Conservation (phyloP, 2,888 invertebrate genomes). For the Eristalis intricaria region DNA sequence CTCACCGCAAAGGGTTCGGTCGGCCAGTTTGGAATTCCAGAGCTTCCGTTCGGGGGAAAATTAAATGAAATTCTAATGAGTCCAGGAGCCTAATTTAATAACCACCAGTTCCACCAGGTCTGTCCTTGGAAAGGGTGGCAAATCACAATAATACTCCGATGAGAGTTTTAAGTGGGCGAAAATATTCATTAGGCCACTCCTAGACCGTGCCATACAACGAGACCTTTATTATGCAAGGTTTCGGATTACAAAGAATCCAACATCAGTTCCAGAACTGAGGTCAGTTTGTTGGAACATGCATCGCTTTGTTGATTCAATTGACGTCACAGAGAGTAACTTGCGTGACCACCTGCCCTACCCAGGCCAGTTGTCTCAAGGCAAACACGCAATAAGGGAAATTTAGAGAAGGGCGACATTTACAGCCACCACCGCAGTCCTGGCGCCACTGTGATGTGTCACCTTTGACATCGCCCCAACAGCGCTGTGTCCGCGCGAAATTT, state of each 20-base stretch:
- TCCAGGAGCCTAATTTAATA: slow-evolving; percentile 13
- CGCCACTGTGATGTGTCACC: slow-evolving; percentile 23
- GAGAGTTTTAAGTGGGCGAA: background rate
- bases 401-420: slow-evolving; percentile 3
- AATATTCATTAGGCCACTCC: slow-evolving; percentile 29
- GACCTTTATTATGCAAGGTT: slow-evolving; percentile 16
- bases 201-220: background rate
- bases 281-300: slow-evolving; percentile 41
- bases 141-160: slow-evolving; percentile 19
- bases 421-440: slow-evolving; percentile 16
- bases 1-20: slow-evolving; percentile 18
- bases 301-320: slow-evolving; percentile 27
- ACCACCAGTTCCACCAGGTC: background rate
- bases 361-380: background rate
- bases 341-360: slow-evolving; percentile 43
- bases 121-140: slow-evolving; percentile 39
- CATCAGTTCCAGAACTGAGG: slow-evolving; percentile 6
- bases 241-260: slow-evolving; percentile 10
- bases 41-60: slow-evolving; percentile 29
- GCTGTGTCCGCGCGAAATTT: slow-evolving; percentile 8
- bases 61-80: slow-evolving; percentile 46
- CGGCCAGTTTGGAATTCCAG: background rate
- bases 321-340: slow-evolving; percentile 25
- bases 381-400: slow-evolving; percentile 42
- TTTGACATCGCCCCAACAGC: background rate